Conservation (phyloP, 1,140 invertebrate species). For the Thaumetopoea pityocampa region DNA sequence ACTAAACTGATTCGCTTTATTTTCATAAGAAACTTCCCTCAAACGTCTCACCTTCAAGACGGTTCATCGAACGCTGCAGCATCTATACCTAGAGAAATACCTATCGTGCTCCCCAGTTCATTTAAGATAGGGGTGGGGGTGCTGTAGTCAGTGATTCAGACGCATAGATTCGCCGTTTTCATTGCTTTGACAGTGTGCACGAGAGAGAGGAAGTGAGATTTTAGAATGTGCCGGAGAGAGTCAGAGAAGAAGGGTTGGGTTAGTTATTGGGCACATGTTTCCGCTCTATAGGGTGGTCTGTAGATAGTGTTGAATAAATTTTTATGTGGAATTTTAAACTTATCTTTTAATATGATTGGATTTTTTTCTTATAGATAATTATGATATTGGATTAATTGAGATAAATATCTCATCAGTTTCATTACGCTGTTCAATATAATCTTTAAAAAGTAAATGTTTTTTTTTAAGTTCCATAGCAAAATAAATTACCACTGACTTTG, state of each 20-base stretch:
- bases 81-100: too few species aligned
- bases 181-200: slow-evolving; percentile 54
- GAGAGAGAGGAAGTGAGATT: slow-evolving; percentile 30
- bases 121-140: slow-evolving; percentile 63
- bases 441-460: too few species aligned
- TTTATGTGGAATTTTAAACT: slow-evolving; percentile 10
- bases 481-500: too few species aligned
- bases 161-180: slow-evolving; percentile 62
- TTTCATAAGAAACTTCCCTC: too few species aligned
- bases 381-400: not conserved
- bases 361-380: not conserved
- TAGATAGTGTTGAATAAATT: slow-evolving; percentile 29
- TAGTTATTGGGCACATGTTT: slow-evolving; percentile 60
- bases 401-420: too few species aligned
- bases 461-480: too few species aligned
- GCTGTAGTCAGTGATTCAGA: slow-evolving; percentile 54
- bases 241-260: slow-evolving; percentile 46
- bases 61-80: too few species aligned
- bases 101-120: slow-evolving; percentile 60
- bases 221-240: slow-evolving; percentile 33
- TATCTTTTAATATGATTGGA: slow-evolving; percentile 1
- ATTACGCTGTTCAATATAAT: too few species aligned
- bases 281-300: slow-evolving; percentile 18
- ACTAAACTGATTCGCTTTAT: too few species aligned
- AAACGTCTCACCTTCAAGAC: too few species aligned